Evolutionary conservation across 1,140 invertebrate species (phyloP), one percentile per base, ranked within the genome.

Genomic region (Halesus radiatus): DNA sequence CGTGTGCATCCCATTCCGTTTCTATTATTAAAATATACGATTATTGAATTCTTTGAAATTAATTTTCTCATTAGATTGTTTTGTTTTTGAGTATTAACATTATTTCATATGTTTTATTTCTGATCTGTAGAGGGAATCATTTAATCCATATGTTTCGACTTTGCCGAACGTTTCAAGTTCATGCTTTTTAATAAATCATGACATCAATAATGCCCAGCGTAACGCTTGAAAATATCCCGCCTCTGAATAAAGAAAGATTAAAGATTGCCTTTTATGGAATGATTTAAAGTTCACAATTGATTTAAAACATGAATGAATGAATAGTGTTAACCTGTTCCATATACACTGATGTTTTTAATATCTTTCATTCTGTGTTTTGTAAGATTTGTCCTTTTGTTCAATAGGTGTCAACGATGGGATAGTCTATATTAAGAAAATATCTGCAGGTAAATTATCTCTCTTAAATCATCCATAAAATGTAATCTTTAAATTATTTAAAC

Each of bases 341-440:
- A 45, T 45, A 45, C 37, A 45, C 37, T 45, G 37, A 45, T 45
- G 8, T 45, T 45, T 45, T 45, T 29, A 60, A 60, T 26, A n/a
- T 32, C 3, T 66, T 66, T 66, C 62, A 16, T 66, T 66, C 37
- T 45, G 37, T 45, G 4, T 64, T 64, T 5, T 50, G 66, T 70
- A 70, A 70, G 66, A 70, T 70, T 32, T 70, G 18, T 70, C 62
- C 62, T 90, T 90, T 88, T 91, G 90, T 89, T 91, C 86, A 91
- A 89, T 90, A 92, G 91, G 91, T 90, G 85, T 89, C 87, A 87
- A 88, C 86, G 86, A 89, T 84, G 87, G 86, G 83, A 88, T 92
- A 87, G 87, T 87, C 85, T 86, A 90, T 88, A 86, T 91, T 89
- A 89, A 90, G 84, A 91, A 91, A 91, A 86, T 91, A 88, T 92